Evolutionary conservation across 2,888 invertebrate species (phyloP).

Genomic region (Macroteleia sp.): DNA sequence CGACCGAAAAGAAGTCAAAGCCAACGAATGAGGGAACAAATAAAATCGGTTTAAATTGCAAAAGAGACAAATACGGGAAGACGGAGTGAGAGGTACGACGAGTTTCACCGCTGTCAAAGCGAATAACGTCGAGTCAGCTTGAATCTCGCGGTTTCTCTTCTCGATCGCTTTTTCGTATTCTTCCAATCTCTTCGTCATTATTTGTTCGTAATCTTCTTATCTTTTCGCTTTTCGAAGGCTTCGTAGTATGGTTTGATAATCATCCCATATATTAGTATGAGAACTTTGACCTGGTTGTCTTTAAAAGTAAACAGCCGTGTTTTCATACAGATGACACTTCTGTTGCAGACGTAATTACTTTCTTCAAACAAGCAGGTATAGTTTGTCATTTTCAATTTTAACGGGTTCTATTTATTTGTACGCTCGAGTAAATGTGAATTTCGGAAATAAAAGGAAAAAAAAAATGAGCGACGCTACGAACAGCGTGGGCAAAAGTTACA

Average conservation of each 20-base stretch:
- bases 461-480: too few relatives aligned
- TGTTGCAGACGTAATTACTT: conserved; percentile 30
- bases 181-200: conserved; percentile 50
- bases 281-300: not conserved
- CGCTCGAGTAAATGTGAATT: conserved; percentile 26
- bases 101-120: conserved; percentile 57
- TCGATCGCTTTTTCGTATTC: conserved; percentile 40
- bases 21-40: conserved; percentile 29
- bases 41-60: conserved; percentile 62
- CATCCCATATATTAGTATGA: conserved; percentile 42
- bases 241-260: conserved; percentile 42
- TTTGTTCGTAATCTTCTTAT: conserved; percentile 57
- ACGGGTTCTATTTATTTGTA: conserved; percentile 48
- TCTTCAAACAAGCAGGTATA: conserved; percentile 26
- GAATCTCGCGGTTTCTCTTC: conserved; percentile 41
- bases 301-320: conserved; percentile 14
- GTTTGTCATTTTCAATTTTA: conserved; percentile 52
- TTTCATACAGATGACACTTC: conserved; percentile 17
- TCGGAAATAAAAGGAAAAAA: conserved; percentile 16
- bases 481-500: conserved; percentile 41
- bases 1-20: conserved; percentile 24
- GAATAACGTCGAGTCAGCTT: conserved; percentile 60
- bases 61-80: conserved; percentile 34
- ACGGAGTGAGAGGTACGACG: conserved; percentile 22
- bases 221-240: conserved; percentile 26